These are phyloP conservation scores for Halcyon leucocephala DNA, from an alignment of 2,797 vertebrate species.

Conservation along the genomic window DNA sequence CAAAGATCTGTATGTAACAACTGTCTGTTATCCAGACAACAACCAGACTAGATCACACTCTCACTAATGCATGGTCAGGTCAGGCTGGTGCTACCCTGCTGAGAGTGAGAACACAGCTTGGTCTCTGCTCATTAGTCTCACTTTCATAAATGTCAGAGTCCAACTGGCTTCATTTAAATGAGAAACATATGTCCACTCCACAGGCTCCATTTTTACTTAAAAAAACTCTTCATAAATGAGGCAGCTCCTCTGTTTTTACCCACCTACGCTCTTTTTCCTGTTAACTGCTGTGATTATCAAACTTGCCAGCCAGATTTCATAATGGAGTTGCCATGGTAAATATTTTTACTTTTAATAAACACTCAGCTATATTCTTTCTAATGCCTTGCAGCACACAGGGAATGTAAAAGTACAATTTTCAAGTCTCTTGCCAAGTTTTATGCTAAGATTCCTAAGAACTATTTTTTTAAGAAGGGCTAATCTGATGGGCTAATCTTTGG, in stretches of 20 bases:
- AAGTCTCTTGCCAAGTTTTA: background rate
- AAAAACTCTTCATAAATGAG: background rate
- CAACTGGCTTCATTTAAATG: slow-evolving; percentile 11
- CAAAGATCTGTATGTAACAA: background rate
- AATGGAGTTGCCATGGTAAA: slow-evolving; percentile 6
- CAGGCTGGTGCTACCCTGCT: background rate
- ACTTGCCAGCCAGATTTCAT: background rate
- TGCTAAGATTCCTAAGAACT: background rate
- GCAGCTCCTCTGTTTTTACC: background rate
- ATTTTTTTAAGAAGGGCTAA: background rate
- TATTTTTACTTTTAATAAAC: slow-evolving; percentile 12
- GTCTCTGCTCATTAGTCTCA: slow-evolving; percentile 4
- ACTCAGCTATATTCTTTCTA: background rate
- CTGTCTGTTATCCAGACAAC: background rate
- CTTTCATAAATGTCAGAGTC: background rate
- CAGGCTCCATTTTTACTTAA: background rate
- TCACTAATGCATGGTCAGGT: background rate
- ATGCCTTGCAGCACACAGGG: background rate
- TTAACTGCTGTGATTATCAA: background rate
- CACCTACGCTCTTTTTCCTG: background rate
- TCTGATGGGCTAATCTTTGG: no score
- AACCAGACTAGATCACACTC: background rate
- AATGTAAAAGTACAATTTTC: background rate
- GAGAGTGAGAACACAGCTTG: background rate
- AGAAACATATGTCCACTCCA: slow-evolving; percentile 32